phyloP scores from a whole-genome alignment of 1,140 invertebrate species.

The Laodelphax striatellus region DNA sequence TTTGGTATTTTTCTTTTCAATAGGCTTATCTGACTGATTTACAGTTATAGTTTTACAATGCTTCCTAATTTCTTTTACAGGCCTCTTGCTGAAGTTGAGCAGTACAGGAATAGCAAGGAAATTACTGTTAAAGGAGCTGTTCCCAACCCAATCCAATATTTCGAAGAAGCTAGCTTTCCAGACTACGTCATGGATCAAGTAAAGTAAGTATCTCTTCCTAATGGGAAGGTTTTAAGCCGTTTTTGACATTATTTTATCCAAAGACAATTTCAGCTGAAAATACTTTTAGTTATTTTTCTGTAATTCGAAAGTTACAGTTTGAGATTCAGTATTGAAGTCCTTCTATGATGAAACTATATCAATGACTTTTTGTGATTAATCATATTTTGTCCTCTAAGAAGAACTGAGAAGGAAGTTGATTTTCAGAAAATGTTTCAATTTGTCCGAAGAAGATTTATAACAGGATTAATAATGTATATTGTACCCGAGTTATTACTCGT shows the following conservation, averaged over 20 bases:
- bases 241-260: not conserved
- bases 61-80: conserved; percentile 14
- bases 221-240: not conserved
- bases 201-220: conserved; percentile 44
- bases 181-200: conserved; percentile 65
- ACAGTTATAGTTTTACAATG: not conserved
- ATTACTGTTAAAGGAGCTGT: conserved; percentile 68
- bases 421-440: no score
- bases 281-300: no score
- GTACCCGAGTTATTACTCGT: no score
- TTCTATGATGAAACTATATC: not conserved
- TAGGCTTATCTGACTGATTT: not conserved
- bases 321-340: no score
- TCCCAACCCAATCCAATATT: conserved; percentile 65
- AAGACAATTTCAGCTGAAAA: not conserved
- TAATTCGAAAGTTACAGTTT: no score
- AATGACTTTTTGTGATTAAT: not conserved
- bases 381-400: not conserved
- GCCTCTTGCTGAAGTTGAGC: conserved; percentile 62
- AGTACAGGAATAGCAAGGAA: conserved; percentile 59
- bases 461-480: no score
- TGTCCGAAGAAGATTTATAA: no score
- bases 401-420: not conserved
- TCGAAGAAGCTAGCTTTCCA: conserved; percentile 70
- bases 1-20: not conserved